Base-by-base conservation (phyloP, 1,140 invertebrate species). In the Whitmania pigra region DNA sequence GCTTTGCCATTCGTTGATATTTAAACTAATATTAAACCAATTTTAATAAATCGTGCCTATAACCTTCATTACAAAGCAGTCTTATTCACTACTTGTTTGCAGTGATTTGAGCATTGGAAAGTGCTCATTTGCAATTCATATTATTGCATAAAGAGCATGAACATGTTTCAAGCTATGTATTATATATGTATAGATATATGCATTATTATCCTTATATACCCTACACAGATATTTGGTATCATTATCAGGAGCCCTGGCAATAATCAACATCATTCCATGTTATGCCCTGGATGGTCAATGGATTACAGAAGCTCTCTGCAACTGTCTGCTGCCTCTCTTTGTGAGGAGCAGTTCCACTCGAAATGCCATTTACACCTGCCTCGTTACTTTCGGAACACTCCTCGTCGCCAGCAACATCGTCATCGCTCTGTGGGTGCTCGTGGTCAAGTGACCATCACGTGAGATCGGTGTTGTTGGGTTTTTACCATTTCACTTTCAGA, bases 201-300 rank as follows among this genome's bases (percentile, higher is more conserved):
- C n/a, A 36, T 36, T 36, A 36, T 36, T 36, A 11, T 49, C 43
- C 43, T 49, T 49, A 63, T 15, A 63, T 63, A 31, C 29, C 18
- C 2, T 63, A 11, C 57, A 0, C 71, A 84, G 84, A 77, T 87
- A 87, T 77, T 84, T 96, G 66, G 87, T 91, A 55, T 88, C 94
- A 71, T 90, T 97, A 78, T 96, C 94, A 40, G 87, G 90, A 76
- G 94, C 93, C 7, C 83, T 97, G 75, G 92, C 89, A 20, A 83
- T 97, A 74, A 83, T 97, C 27, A 98, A 98, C 85, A 87, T 93
- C 9, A 86, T 97, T 40, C 94, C 94, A 5, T 94, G 93, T 82
- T 91, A 92, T 79, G 90, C 88, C 75, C 88, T 96, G 74, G 94
- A 97, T 85, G 94, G 94, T 4, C 84, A 94, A 78, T 88, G 90